Base-by-base conservation (phyloP, 2,888 invertebrate genomes). In the Xestia ashworthii region DNA sequence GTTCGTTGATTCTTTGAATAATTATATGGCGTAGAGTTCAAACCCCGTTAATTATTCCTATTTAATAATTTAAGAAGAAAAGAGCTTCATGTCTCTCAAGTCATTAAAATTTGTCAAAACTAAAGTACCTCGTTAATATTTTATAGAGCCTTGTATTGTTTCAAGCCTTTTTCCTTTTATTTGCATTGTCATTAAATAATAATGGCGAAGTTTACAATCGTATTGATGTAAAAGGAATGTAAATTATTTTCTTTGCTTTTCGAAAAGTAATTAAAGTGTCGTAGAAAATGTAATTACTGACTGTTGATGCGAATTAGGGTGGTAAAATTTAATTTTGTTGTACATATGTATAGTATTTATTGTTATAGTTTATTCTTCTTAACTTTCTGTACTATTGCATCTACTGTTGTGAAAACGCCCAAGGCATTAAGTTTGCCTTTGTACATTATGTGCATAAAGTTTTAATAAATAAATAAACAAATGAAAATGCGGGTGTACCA, bases 111-210 rank as follows among this genome's bases (percentile, higher is more conserved):
- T 84, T 84, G 60, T 72, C 69, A 72, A 73, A 80, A 66, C 25
- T 69, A 48, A 84, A 84, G 72, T 80, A 72, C 50, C 14, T 72
- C 11, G 53, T 81, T 62, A 84, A 84, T 81, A 70, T 64, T 81
- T 72, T 60, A 84, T 72, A 66, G 14, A 32, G 25, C 44, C 60
- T 84, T 79, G 48, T 62, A 44, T 55, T 70, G 55, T 66, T 25
- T 38, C 12, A 25, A 22, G 22, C 8, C 32, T 19, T 79, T 62
- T 78, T 55, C 5, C 25, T 53, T 78, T 55, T 67, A 71, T 78
- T 78, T 65, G 69, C 19, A 48, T 14, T 11, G n/a, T 68, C 64
- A 64, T 80, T 55, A 66, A 76, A 66, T 66, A 58, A 38, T 55
- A 68, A 70, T 46, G 6, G 5, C 46, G 0, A n/a, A 75, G 38